Evolutionary conservation across 2,113 vertebrate species (phyloP).

Genomic region (Perognathus longimembris): DNA sequence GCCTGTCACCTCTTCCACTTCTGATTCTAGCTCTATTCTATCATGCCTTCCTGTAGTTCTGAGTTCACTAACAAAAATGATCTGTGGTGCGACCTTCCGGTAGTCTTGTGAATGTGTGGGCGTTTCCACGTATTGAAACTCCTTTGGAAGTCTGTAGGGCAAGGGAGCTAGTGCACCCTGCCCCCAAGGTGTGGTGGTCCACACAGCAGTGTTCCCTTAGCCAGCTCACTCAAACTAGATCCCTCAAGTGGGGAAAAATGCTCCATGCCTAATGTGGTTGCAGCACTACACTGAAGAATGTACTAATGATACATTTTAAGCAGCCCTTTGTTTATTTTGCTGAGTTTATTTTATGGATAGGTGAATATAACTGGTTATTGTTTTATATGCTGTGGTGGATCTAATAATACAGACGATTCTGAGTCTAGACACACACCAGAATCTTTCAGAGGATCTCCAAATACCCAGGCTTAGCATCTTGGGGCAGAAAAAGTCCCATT

Average conservation of each 20-base stretch:
- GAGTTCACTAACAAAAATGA: neutral
- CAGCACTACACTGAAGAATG: slow-evolving; percentile 20
- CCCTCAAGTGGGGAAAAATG: neutral
- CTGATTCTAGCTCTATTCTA: neutral
- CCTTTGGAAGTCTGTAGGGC: neutral
- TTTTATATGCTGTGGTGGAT: neutral
- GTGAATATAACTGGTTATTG: slow-evolving; percentile 24
- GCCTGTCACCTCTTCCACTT: neutral
- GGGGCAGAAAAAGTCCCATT: neutral
- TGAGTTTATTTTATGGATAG: slow-evolving; percentile 31
- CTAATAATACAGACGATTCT: slow-evolving; percentile 32
- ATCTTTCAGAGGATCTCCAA: slow-evolving; percentile 34
- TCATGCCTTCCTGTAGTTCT: neutral
- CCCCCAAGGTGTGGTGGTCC: neutral
- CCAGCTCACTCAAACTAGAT: neutral
- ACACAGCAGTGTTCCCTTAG: neutral
- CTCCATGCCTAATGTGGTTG: slow-evolving; percentile 38
- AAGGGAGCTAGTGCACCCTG: neutral
- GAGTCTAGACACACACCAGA: slow-evolving; percentile 18
- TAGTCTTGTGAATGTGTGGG: neutral
- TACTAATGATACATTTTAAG: slow-evolving; percentile 2
- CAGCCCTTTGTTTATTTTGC: neutral
- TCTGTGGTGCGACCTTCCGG: neutral
- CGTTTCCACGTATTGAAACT: neutral
- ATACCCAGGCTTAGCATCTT: slow-evolving; percentile 34